Conservation (phyloP, 2,797 vertebrate species). For the Paramormyrops hopkinsi region DNA sequence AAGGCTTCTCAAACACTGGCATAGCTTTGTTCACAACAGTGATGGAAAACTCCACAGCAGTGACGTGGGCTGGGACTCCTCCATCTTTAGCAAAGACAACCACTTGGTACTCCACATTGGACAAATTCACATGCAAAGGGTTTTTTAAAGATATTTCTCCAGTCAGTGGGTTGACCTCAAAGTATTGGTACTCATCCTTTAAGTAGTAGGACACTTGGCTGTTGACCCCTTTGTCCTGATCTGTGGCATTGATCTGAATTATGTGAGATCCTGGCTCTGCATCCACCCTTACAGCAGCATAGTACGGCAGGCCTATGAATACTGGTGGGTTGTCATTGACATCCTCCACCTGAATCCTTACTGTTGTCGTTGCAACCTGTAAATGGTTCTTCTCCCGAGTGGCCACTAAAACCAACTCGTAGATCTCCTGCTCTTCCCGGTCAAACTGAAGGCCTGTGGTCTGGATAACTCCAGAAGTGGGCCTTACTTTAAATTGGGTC, state of each 20-base stretch:
- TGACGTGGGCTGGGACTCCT: conserved; percentile 73
- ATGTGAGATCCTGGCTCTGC: conserved; percentile 71
- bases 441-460: conserved; percentile 85
- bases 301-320: conserved; percentile 90
- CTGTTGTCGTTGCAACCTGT: conserved; percentile 71
- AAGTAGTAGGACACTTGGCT: conserved; percentile 80
- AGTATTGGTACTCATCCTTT: conserved; percentile 75
- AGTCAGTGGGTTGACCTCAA: conserved; percentile 66
- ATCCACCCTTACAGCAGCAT: conserved; percentile 83
- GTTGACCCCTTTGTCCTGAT: conserved; percentile 76
- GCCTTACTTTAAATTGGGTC: conserved; percentile 74
- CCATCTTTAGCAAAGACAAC: conserved; percentile 78
- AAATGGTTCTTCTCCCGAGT: conserved; percentile 73
- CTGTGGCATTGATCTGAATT: conserved; percentile 75
- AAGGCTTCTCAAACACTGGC: conserved; percentile 92
- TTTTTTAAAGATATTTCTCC: conserved; percentile 82
- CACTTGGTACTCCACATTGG: conserved; percentile 79
- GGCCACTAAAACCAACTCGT: conserved; percentile 85
- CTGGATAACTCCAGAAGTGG: conserved; percentile 84
- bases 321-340: conserved; percentile 87
- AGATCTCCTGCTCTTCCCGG: conserved; percentile 76
- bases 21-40: conserved; percentile 89
- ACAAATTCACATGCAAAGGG: conserved; percentile 71
- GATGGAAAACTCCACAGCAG: conserved; percentile 75
- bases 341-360: conserved; percentile 84